Evolutionary conservation across 2,888 invertebrate genomes (phyloP).

Genomic region (Drosophila sordidapex): DNA sequence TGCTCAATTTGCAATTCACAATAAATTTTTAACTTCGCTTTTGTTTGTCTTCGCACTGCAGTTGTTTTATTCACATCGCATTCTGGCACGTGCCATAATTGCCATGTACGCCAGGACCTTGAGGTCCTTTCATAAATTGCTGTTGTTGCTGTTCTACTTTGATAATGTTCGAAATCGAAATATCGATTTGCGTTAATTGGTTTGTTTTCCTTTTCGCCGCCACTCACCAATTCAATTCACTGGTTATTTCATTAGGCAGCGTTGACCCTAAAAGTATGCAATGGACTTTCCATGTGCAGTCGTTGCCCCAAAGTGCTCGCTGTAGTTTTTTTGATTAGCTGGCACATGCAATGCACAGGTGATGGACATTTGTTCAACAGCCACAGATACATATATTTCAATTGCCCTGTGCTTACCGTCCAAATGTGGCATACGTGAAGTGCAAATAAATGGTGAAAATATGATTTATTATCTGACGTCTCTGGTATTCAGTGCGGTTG

Average conservation of each 20-base stretch:
- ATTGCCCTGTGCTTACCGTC: background rate
- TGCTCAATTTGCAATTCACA: slow-evolving; percentile 17
- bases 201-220: slow-evolving; percentile 40
- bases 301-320: slow-evolving; percentile 24
- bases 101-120: slow-evolving; percentile 49
- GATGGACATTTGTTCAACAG: slow-evolving; percentile 35
- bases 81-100: slow-evolving; percentile 53
- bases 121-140: slow-evolving; percentile 39
- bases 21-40: slow-evolving; percentile 23
- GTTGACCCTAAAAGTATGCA: slow-evolving; percentile 45
- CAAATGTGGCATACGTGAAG: background rate
- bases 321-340: slow-evolving; percentile 12
- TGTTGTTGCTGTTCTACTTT: slow-evolving; percentile 31
- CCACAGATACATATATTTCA: background rate
- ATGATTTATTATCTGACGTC: background rate
- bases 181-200: slow-evolving; percentile 72
- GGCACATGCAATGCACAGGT: slow-evolving; percentile 32
- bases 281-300: slow-evolving; percentile 23
- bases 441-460: background rate
- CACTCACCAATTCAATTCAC: slow-evolving; percentile 15
- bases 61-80: slow-evolving; percentile 43
- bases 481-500: too few relatives aligned
- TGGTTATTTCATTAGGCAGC: slow-evolving; percentile 19
- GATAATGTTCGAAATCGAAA: slow-evolving; percentile 60
- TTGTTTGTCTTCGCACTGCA: slow-evolving; percentile 21